Base-by-base conservation (phyloP, 2,113 vertebrate genomes). In the Hylia prasina region DNA sequence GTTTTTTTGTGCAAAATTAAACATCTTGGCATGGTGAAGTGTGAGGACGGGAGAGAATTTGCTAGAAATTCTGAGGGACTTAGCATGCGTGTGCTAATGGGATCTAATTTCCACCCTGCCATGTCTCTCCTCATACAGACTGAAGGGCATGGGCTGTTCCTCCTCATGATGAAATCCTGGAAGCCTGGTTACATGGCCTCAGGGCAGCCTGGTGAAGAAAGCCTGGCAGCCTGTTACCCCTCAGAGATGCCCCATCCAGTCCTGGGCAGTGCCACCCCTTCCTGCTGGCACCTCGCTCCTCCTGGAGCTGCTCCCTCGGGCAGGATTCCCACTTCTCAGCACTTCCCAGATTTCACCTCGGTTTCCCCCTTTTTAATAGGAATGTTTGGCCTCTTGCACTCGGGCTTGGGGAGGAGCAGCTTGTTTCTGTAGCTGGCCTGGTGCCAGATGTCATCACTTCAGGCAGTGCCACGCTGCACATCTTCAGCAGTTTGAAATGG, bases 391-490 rank as follows among this genome's bases (percentile, higher is more conserved):
- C 96, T 97, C 94, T 97, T 97, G 82, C 91, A 79, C 95, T 97
- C 85, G 7, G 91, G 35, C 94, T 96, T 17, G n/a, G 94, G 97
- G 96, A 97, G 95, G 95, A 97, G 96, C 96, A 91, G 95, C 97
- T 96, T 91, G 95, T 96, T 98, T 98, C 90, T 98, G 95, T 72
- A 79, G 96, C 95, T 98, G 98, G 98, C 98, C 91, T 51, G n/a
- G 45, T 87, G 97, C 98, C 98, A 98, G 97, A 96, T 98, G 97
- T 98, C 97, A 97, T 98, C 98, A 98, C 98, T 98, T 96, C 96
- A 98, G 97, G 98, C 98, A 97, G 97, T 98, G 98, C 98, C 98
- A 98, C 97, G 96, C 98, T 98, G 91, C 97, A 98, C 96, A 98
- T 98, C 98, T 98, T 96, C 97, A 97, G 97, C 97, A 96, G 97